Evolutionary conservation across 2,113 vertebrate species (phyloP).

Genomic region (Neotragus pygmaeus): DNA sequence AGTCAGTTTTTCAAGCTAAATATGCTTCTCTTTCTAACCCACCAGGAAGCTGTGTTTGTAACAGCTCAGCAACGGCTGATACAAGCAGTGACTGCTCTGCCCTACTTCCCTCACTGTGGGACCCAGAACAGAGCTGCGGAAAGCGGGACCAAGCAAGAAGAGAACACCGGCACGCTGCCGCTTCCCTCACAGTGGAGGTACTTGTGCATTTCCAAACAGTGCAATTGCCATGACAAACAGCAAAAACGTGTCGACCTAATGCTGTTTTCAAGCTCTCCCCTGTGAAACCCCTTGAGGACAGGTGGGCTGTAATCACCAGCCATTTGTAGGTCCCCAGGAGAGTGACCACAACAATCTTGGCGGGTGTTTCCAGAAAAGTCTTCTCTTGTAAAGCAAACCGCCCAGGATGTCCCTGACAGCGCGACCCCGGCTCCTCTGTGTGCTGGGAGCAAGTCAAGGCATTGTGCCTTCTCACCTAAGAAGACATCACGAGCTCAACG

Average conservation of each 20-base stretch:
- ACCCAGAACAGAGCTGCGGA: not conserved
- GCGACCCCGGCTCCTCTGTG: fast-evolving
- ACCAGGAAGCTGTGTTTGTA: not conserved
- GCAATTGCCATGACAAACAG: not conserved
- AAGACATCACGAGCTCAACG: no score
- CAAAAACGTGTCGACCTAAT: not conserved
- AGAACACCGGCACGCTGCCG: fast-evolving
- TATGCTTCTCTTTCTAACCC: not conserved
- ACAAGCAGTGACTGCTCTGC: no score
- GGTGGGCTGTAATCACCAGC: not conserved
- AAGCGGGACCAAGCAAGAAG: not conserved
- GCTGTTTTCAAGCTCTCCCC: not conserved
- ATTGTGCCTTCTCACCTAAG: not conserved
- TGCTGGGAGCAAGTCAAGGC: not conserved
- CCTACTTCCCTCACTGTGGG: not conserved
- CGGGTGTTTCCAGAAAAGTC: not conserved
- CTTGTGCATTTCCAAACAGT: not conserved
- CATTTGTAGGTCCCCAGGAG: not conserved
- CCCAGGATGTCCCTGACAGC: not conserved
- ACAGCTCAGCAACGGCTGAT: fast-evolving
- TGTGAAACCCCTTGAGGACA: not conserved
- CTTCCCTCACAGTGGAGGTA: not conserved
- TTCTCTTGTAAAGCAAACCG: not conserved
- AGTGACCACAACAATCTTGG: no score
- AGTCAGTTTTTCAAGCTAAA: not conserved